A percentile compares a stretch with the other conserved stretches of the same genome.
Evolutionary conservation across 2,113 vertebrate species (phyloP).

Genomic region (Hypocryptadius cinnamomeus): DNA sequence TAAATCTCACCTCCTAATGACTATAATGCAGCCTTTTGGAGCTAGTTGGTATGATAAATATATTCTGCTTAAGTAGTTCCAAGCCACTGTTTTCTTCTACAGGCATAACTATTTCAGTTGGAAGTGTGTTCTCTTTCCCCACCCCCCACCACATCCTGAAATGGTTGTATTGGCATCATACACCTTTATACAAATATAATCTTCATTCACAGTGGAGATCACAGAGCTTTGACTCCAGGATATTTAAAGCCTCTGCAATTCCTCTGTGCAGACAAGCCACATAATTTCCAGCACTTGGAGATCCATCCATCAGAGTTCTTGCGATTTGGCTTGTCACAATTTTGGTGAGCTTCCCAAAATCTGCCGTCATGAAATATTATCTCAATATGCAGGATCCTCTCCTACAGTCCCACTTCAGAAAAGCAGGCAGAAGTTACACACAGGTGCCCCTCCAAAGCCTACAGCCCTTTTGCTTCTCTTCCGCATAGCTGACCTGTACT

Average conservation of each 20-base stretch:
- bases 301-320: neutral
- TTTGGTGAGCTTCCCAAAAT: slow-evolving; percentile 17
- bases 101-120: neutral
- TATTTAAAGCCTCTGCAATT: slow-evolving; percentile 22
- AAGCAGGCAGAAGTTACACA: neutral
- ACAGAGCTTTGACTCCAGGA: neutral
- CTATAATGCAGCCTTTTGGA: neutral
- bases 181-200: neutral
- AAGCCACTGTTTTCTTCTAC: neutral
- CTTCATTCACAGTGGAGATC: slow-evolving; percentile 10
- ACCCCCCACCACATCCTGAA: neutral
- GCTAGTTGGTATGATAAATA: neutral
- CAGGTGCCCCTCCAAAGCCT: neutral
- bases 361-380: neutral
- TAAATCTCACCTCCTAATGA: neutral
- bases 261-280: slow-evolving; percentile 1
- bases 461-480: neutral
- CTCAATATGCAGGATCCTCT: neutral
- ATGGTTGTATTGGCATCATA: neutral
- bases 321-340: slow-evolving; percentile 5
- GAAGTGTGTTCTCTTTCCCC: neutral
- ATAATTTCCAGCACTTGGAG: neutral
- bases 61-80: neutral
- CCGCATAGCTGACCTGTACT: neutral
- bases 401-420: neutral